Base-by-base conservation (phyloP, 1,140 invertebrate genomes). In the Drosophila sturtevanti region DNA sequence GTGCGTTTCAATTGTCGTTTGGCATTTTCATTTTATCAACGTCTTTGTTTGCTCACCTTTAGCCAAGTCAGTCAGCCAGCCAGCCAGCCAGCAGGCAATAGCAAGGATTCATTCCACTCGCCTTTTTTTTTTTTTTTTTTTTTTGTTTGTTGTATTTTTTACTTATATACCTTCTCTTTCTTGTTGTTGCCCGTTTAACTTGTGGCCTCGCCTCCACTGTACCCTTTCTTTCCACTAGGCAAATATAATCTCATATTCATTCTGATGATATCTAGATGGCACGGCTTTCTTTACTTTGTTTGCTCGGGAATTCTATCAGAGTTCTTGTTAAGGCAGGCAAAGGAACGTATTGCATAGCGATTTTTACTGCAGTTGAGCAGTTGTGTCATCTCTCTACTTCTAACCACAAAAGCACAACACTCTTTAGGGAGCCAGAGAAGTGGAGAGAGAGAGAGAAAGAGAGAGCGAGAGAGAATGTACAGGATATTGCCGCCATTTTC, bases 231-330 rank as follows among this genome's bases (percentile, higher is more conserved):
- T 34, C 18, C 27, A 44, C 79, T 73, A 63, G 69, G 71, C 52
- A 89, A 89, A 89, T 70, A 89, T 89, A 84, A 89, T 89, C 80
- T 75, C 72, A 89, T 89, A 89, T 89, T 89, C 84, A 80, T 84
- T 89, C 80, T 89, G 77, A 89, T 82, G 79, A 74, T 82, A 84
- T 89, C 80, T 72, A 67, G 48, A 63, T 24, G 27, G 34, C 65
- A 67, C 56, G 66, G 61, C 65, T 72, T 80, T 70, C 85, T 74
- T 75, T 34, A 59, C 37, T 75, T 63, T 89, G 77, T 85, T 84
- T 84, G 80, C 80, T 44, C 41, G 66, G 55, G 58, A 51, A 48
- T 16, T 48, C 41, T 48, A 16, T 10, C 41, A 68, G 68, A 35
- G 11, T 38, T 52, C 52, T 70, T 63, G 35, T 44, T 51, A 31